Conservation (phyloP, 2,797 vertebrate species). For the Brachyrhaphis roseni region DNA sequence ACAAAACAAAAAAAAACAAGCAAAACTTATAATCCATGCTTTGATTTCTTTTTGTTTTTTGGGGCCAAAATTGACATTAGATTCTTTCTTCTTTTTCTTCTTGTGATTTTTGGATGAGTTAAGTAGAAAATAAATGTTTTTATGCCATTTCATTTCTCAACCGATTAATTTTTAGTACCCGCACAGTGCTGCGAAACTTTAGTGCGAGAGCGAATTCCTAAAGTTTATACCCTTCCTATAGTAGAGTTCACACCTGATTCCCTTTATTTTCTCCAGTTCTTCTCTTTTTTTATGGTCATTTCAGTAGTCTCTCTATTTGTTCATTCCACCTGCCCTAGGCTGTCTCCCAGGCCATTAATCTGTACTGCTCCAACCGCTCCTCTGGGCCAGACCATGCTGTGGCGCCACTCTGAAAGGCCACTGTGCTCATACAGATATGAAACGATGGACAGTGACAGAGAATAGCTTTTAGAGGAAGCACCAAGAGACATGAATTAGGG, state of each 20-base stretch:
- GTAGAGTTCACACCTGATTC: constrained; percentile 47
- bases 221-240: constrained; percentile 27
- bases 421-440: constrained; percentile 71
- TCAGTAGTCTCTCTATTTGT: constrained; percentile 65
- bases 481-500: constrained; percentile 60
- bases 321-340: constrained; percentile 69
- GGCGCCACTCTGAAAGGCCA: constrained; percentile 70
- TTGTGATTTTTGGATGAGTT: not conserved
- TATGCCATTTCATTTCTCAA: constrained; percentile 5
- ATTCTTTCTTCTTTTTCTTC: not conserved
- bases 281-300: constrained; percentile 39
- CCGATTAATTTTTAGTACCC: constrained; percentile 21
- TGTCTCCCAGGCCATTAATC: constrained; percentile 78
- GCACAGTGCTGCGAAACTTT: constrained; percentile 27
- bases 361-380: constrained; percentile 64
- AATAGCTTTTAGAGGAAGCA: constrained; percentile 64
- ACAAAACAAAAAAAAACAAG: too few species aligned
- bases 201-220: constrained; percentile 38
- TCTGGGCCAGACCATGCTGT: constrained; percentile 56
- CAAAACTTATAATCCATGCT: not conserved
- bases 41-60: not conserved
- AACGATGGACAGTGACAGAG: constrained; percentile 59
- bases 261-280: constrained; percentile 51
- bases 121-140: constrained; percentile 18
- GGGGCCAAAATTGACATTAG: not conserved